A percentile compares a stretch with the other conserved stretches of the same genome.
Conservation (phyloP, 2,888 invertebrate genomes). For the Argynnis bischoffii region DNA sequence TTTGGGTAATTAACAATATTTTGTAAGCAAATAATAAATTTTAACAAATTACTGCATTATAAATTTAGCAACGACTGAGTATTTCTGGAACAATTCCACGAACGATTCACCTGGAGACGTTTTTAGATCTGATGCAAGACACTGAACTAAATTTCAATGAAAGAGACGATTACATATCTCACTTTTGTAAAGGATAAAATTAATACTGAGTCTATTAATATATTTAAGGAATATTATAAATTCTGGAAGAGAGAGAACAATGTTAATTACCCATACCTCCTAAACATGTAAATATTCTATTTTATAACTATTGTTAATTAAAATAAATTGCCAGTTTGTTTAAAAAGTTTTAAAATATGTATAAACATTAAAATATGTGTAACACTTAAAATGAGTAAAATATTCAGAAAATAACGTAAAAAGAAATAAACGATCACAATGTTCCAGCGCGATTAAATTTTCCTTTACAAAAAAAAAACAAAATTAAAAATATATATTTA, state of each 20-base stretch:
- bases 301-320: no score
- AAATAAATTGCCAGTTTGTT: no score
- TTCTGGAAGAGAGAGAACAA: constrained; percentile 23
- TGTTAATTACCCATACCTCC: no score
- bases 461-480: no score
- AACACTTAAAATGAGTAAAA: no score
- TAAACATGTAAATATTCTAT: no score
- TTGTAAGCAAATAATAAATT: background rate
- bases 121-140: constrained; percentile 72
- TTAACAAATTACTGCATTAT: background rate
- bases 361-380: no score
- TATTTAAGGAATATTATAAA: constrained; percentile 21
- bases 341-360: no score
- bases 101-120: constrained; percentile 73
- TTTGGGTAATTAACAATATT: no score
- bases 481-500: background rate
- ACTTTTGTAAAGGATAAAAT: constrained; percentile 45
- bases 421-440: background rate
- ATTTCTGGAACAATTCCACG: constrained; percentile 44
- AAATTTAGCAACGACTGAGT: background rate
- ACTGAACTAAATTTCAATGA: constrained; percentile 51
- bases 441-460: background rate
- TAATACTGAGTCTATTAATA: constrained; percentile 45
- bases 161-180: constrained; percentile 43
- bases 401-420: background rate